phyloP scores from a whole-genome alignment of 2,888 invertebrate species.

The Lissocephala sabroskyi region DNA sequence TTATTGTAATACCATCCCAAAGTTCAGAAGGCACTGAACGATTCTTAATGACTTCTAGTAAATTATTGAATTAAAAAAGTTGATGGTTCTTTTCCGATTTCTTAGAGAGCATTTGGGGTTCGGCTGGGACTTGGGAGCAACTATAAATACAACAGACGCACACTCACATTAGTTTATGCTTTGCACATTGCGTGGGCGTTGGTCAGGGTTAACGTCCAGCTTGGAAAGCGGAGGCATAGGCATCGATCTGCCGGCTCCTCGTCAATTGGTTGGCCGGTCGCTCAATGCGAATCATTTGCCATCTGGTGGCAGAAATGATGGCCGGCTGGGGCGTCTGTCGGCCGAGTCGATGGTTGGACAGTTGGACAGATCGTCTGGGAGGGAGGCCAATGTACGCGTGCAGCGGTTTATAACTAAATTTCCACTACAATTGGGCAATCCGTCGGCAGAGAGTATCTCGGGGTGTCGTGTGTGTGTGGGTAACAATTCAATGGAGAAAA shows the following conservation, averaged over 20 bases:
- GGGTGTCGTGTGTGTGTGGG: no score
- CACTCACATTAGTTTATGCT: slow-evolving; percentile 46
- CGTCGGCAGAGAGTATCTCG: no score
- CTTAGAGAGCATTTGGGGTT: no score
- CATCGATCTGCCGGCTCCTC: slow-evolving; percentile 31
- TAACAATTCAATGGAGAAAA: background rate
- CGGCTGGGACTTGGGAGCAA: no score
- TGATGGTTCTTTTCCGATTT: no score
- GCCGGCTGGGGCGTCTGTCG: background rate
- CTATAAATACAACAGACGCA: slow-evolving; percentile 19
- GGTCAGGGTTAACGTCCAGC: slow-evolving; percentile 60
- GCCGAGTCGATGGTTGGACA: no score
- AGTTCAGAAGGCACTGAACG: no score
- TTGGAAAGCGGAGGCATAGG: slow-evolving; percentile 1
- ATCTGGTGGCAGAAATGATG: background rate
- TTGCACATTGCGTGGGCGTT: slow-evolving; percentile 53
- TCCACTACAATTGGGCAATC: no score
- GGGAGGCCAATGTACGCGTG: slow-evolving; percentile 12
- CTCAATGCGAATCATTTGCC: background rate
- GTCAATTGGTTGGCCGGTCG: background rate
- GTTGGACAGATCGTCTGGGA: background rate
- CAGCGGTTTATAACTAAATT: slow-evolving; percentile 4
- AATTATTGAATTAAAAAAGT: no score
- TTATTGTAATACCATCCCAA: no score
- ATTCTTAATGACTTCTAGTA: no score